phyloP scores from a whole-genome alignment of 2,888 invertebrate species.

The Philaethria dido region DNA sequence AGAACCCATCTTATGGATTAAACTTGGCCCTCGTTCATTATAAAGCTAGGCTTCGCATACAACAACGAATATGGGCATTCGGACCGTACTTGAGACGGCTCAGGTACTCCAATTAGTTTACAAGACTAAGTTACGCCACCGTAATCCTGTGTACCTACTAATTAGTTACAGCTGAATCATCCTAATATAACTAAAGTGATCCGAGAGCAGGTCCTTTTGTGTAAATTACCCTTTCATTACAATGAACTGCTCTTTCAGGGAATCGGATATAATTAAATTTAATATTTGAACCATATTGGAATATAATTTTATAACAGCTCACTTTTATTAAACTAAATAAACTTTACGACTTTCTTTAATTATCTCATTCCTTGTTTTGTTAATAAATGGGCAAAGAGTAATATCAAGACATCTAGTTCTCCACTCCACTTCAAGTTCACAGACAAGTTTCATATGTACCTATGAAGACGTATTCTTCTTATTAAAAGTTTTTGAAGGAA shows the following conservation, averaged over 20 bases:
- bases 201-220: background rate
- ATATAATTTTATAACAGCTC: background rate
- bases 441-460: too few relatives aligned
- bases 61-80: constrained; percentile 7
- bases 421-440: too few relatives aligned
- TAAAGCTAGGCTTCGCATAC: background rate
- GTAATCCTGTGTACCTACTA: constrained; percentile 5
- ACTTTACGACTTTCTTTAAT: too few relatives aligned
- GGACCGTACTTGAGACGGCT: constrained; percentile 31
- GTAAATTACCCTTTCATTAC: background rate
- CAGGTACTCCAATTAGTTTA: constrained; percentile 31
- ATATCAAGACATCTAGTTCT: too few relatives aligned
- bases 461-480: too few relatives aligned
- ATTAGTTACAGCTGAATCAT: constrained; percentile 15
- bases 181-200: constrained; percentile 1
- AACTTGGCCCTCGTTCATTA: constrained; percentile 14
- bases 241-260: background rate
- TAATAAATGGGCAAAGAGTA: too few relatives aligned
- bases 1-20: background rate
- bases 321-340: too few relatives aligned
- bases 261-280: background rate
- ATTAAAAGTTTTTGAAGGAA: too few relatives aligned
- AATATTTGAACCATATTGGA: background rate
- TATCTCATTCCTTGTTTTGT: too few relatives aligned
- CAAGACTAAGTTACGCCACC: constrained; percentile 23